Evolutionary conservation across 1,140 invertebrate genomes (phyloP).

Genomic region (Carcinoscorpius rotundicauda): DNA sequence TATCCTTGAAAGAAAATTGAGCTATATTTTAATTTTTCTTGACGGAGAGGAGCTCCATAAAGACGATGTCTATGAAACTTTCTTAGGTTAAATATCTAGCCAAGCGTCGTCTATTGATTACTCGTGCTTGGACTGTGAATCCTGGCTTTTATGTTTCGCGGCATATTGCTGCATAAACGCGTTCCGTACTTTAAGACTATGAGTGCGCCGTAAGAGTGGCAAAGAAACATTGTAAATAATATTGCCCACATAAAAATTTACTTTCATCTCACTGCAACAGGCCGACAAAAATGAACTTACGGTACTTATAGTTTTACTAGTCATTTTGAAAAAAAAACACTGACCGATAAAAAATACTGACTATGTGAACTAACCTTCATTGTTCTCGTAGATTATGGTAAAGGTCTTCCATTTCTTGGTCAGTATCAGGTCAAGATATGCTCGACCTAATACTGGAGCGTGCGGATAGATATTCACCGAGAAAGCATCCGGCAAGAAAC

Average conservation of each 20-base stretch:
- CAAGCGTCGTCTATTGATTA: no score
- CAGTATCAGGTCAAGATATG: conserved; percentile 75
- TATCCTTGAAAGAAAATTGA: no score
- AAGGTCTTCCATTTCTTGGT: conserved; percentile 85
- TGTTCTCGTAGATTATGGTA: conserved; percentile 89
- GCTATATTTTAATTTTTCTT: no score
- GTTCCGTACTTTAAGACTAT: no score
- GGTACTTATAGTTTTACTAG: conserved; percentile 79
- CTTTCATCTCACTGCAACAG: background rate
- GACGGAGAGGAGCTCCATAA: no score
- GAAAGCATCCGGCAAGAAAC: conserved; percentile 70
- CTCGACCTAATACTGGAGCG: conserved; percentile 74
- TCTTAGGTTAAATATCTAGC: no score
- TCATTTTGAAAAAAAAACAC: conserved; percentile 7
- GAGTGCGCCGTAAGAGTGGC: no score
- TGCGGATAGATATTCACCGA: conserved; percentile 91
- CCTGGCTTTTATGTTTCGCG: no score
- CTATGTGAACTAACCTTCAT: conserved; percentile 49
- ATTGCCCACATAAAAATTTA: background rate
- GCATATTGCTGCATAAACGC: no score
- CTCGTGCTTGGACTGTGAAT: no score
- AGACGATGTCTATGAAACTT: no score
- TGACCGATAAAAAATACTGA: background rate
- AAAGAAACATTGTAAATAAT: no score
- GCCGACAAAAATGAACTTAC: background rate